Percentiles rank a stretch among this genome's conserved stretches.
Conservation (phyloP, 2,797 vertebrate genomes). For the Rhabdophis nuchalis region DNA sequence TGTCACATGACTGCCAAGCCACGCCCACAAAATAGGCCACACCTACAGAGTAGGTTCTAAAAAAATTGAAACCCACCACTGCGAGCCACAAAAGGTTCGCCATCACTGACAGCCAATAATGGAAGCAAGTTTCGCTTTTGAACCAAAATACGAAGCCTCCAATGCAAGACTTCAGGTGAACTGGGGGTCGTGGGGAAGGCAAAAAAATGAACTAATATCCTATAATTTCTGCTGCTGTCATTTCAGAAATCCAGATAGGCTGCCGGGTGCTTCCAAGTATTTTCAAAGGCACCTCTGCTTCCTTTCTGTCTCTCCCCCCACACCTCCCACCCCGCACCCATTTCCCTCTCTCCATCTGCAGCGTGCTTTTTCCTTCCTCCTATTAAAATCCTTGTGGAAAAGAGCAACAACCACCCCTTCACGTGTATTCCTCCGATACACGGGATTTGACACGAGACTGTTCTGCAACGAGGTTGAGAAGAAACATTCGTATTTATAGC, state of each 20-base stretch:
- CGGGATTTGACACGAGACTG: background rate
- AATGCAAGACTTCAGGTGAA: background rate
- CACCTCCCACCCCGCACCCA: rapidly evolving
- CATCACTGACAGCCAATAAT: too few relatives aligned
- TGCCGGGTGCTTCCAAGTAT: background rate
- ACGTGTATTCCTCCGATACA: background rate
- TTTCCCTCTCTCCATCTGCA: background rate
- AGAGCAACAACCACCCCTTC: background rate
- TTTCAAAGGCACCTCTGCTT: background rate
- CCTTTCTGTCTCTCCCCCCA: background rate
- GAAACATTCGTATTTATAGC: background rate
- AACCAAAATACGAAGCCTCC: background rate
- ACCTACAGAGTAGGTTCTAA: too few relatives aligned
- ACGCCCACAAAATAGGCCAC: too few relatives aligned
- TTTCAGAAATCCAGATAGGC: background rate
- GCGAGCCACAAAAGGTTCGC: too few relatives aligned
- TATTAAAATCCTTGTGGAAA: too few relatives aligned
- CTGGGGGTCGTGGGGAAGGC: background rate
- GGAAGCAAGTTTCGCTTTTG: background rate
- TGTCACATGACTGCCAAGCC: too few relatives aligned
- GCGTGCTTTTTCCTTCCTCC: background rate
- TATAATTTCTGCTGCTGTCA: background rate
- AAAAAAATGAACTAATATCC: background rate
- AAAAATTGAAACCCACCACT: too few relatives aligned
- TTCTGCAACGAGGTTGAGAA: background rate